phyloP scores from a whole-genome alignment of 2,797 vertebrate species.

The Okamejei kenojei region DNA sequence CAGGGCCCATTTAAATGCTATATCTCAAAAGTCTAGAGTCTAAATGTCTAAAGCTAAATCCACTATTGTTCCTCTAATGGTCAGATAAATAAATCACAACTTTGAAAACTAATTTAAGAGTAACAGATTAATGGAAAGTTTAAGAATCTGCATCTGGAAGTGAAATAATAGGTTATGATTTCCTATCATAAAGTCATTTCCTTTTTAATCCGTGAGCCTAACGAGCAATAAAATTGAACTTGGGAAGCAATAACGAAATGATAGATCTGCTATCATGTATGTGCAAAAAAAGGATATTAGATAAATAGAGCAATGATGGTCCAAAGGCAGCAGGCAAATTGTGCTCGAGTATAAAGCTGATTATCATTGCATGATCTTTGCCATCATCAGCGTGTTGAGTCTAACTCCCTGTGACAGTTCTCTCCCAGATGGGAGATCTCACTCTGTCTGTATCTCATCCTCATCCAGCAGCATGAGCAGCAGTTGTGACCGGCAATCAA shows the following conservation, averaged over 20 bases:
- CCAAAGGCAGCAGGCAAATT: constrained; percentile 14
- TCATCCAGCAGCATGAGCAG: constrained; percentile 5
- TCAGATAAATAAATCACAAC: no score
- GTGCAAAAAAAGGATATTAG: background rate
- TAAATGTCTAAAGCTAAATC: no score
- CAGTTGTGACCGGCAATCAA: background rate
- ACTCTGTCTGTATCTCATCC: constrained; percentile 8
- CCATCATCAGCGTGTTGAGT: constrained; percentile 20
- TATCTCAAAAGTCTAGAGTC: no score
- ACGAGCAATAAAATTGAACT: background rate
- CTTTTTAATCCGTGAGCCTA: background rate
- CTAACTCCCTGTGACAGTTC: constrained; percentile 29
- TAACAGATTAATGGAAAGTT: background rate
- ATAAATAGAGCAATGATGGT: constrained; percentile 21
- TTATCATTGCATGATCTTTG: constrained; percentile 35
- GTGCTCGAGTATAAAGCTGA: constrained; percentile 16
- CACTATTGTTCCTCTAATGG: background rate
- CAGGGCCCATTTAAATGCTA: no score
- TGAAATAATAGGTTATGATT: background rate
- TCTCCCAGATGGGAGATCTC: constrained; percentile 8
- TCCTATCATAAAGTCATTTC: background rate
- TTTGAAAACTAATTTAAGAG: background rate
- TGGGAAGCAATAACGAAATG: background rate
- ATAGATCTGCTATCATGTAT: background rate
- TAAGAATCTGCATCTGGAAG: background rate